phyloP scores from a whole-genome alignment of 92 coral and sea anemone species.

The Diadumene lineata region DNA sequence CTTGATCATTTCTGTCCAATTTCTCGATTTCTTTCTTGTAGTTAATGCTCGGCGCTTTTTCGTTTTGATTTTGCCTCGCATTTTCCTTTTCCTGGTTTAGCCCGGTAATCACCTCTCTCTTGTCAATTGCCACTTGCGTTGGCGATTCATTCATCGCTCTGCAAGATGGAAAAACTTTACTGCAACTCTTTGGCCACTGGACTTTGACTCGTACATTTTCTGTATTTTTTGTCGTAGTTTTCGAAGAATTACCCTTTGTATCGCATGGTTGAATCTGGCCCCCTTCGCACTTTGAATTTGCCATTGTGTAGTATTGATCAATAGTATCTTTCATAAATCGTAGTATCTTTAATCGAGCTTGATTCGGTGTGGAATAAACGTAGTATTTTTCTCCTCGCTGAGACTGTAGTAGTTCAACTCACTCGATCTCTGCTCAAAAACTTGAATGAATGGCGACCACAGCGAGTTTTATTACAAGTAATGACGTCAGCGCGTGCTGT shows the following conservation, averaged over 20 bases:
- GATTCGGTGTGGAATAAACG: not conserved
- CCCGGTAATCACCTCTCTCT: not conserved
- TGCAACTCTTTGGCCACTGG: constrained; percentile 27
- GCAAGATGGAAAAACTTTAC: constrained; percentile 26
- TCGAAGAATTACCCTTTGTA: not conserved
- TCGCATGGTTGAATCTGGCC: not conserved
- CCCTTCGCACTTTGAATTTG: not conserved
- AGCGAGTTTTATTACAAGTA: constrained; percentile 10
- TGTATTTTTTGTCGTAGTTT: not conserved
- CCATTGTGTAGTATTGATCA: not conserved
- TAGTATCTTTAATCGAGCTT: not conserved
- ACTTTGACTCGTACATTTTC: constrained; percentile 26
- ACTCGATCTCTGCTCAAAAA: not conserved
- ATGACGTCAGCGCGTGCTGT: constrained; percentile 22
- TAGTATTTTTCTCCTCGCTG: not conserved
- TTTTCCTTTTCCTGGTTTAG: constrained; percentile 9
- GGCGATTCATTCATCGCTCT: not conserved
- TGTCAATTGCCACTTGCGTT: not conserved
- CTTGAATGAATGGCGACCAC: not conserved
- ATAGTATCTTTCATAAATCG: not conserved
- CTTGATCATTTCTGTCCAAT: too few species aligned
- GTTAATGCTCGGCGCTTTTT: not conserved
- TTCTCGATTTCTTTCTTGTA: not conserved
- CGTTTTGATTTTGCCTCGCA: not conserved
- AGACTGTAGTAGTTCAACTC: not conserved